A percentile compares a stretch with the other conserved stretches of the same genome.
Evolutionary conservation across 1,140 invertebrate species (phyloP).

Genomic region (Cephus cinctus): DNA sequence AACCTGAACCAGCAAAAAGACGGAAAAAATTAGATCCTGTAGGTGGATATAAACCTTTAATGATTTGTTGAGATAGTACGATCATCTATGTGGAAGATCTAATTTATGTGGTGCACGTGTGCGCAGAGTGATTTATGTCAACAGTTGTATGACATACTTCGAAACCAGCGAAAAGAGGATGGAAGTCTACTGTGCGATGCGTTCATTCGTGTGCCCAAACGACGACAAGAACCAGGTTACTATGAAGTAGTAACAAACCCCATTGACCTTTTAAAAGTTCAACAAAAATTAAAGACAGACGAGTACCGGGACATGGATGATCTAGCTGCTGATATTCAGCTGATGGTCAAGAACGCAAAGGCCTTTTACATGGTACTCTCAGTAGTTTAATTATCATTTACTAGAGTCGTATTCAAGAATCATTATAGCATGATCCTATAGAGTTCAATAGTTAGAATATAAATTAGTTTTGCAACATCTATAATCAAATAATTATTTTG

Average conservation of each 20-base stretch:
- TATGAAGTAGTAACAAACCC: constrained; percentile 90
- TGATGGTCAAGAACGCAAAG: constrained; percentile 89
- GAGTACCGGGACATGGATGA: constrained; percentile 90
- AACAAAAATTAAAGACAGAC: constrained; percentile 95
- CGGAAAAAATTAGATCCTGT: constrained; percentile 60
- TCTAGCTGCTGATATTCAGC: constrained; percentile 80
- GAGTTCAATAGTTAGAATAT: neutral
- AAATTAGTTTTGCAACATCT: constrained; percentile 7
- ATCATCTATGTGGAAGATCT: neutral
- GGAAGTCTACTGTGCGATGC: constrained; percentile 88
- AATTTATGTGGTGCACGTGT: neutral
- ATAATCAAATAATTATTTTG: constrained; percentile 7
- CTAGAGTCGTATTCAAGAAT: too few species aligned
- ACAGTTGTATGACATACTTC: constrained; percentile 87
- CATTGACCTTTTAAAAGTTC: constrained; percentile 91
- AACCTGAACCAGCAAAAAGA: constrained; percentile 52
- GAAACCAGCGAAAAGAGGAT: constrained; percentile 91
- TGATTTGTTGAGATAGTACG: neutral
- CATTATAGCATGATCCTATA: too few species aligned
- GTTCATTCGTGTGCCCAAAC: constrained; percentile 91
- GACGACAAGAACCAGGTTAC: constrained; percentile 85
- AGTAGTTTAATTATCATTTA: constrained; percentile 12
- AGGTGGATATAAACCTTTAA: constrained; percentile 21
- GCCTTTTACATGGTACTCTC: constrained; percentile 81
- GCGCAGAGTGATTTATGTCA: constrained; percentile 83